phyloP scores from a whole-genome alignment of 2,888 invertebrate genomes.

The Branchellion lobata region DNA sequence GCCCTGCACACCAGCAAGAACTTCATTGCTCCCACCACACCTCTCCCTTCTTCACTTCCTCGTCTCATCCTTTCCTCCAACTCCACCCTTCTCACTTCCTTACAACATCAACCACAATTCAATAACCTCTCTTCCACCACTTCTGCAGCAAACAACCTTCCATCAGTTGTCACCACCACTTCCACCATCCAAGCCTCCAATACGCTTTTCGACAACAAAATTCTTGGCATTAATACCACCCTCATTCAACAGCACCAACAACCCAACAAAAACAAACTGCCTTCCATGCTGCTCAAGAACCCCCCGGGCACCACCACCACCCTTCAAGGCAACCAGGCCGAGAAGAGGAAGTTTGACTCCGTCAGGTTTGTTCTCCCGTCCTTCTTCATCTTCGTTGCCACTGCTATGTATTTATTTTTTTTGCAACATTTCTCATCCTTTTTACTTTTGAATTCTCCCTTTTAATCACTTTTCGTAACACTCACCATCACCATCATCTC shows the following conservation, averaged over 20 bases:
- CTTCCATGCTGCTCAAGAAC: constrained; percentile 17
- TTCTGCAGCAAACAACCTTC: too few species aligned
- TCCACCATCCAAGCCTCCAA: neutral
- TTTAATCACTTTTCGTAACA: too few species aligned
- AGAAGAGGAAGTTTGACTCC: constrained; percentile 58
- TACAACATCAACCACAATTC: neutral
- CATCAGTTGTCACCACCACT: neutral
- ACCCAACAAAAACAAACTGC: neutral
- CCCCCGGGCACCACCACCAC: constrained; percentile 30
- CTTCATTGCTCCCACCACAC: constrained; percentile 22
- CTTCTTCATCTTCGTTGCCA: neutral
- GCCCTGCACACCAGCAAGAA: constrained; percentile 13
- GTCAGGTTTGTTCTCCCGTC: constrained; percentile 55
- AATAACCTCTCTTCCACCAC: neutral
- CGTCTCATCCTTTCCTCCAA: constrained; percentile 32
- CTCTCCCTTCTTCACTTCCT: constrained; percentile 8
- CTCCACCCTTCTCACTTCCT: constrained; percentile 24
- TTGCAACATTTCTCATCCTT: too few species aligned
- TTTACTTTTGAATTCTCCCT: too few species aligned
- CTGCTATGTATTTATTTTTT: too few species aligned
- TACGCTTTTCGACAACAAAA: neutral
- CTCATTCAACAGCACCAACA: constrained; percentile 1
- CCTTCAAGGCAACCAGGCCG: constrained; percentile 46
- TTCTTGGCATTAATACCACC: neutral
- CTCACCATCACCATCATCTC: too few species aligned